Evolutionary conservation across 2,113 vertebrate species (phyloP).

Genomic region (Brachyhypopomus gauderio): DNA sequence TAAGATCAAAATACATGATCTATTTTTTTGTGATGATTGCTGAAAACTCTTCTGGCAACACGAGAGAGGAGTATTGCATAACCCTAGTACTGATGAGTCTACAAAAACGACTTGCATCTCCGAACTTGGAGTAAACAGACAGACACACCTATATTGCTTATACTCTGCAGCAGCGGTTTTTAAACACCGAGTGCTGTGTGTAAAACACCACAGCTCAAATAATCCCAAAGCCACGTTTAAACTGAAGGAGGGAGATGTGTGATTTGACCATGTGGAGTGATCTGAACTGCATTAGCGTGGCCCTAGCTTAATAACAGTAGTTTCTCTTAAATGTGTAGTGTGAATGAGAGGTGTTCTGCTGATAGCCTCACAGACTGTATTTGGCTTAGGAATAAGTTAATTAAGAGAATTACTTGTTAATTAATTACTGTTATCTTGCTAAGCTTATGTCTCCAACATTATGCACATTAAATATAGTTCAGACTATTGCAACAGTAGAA

Average conservation of each 20-base stretch:
- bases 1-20: slow-evolving; percentile 1
- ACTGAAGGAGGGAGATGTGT: background rate
- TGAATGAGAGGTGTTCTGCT: background rate
- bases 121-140: background rate
- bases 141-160: slow-evolving; percentile 15
- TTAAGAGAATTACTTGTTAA: slow-evolving; percentile 27
- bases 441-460: background rate
- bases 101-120: background rate
- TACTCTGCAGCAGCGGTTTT: background rate
- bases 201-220: background rate
- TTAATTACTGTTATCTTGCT: slow-evolving; percentile 27
- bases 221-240: background rate
- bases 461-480: slow-evolving; percentile 23
- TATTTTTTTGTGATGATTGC: slow-evolving; percentile 5
- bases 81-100: slow-evolving; percentile 7
- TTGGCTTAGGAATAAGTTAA: slow-evolving; percentile 38
- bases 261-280: background rate
- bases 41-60: background rate
- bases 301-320: background rate
- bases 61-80: slow-evolving; percentile 21
- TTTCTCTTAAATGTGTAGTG: background rate
- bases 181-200: slow-evolving; percentile 9
- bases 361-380: background rate
- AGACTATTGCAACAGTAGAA: slow-evolving; percentile 40
- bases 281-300: slow-evolving; percentile 1